Evolutionary conservation across 2,797 vertebrate genomes (phyloP), one percentile per base, ranked within the genome.

Genomic region (Pseudomugil gertrudae): DNA sequence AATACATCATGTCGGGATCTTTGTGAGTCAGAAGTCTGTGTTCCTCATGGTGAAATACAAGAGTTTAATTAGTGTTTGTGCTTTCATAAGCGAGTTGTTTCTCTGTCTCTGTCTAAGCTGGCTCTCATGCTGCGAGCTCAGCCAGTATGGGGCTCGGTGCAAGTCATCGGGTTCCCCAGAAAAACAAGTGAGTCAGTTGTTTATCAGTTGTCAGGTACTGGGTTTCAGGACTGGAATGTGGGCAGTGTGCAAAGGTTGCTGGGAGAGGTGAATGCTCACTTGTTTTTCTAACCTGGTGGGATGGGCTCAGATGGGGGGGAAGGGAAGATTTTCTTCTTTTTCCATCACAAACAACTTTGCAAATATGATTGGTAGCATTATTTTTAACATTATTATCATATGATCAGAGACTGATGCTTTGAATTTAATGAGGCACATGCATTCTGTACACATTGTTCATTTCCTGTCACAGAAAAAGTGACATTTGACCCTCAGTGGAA

Each of bases 151-250:
- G 74, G 72, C 70, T 84, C 56, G 63, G 77, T 84, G 83, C 85
- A 86, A 87, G 87, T 90, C 87, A 91, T 90, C 68, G 70, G 80
- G 89, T 87, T 91, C 81, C 86, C 79, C 84, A 85, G 91, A 88
- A 92, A 93, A 93, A 94, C 92, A 94, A 94, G 91, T 91, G 92
- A 93, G 89, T 93, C 92, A 92, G 91, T 93, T 94, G 94, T 93
- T 93, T 94, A 93, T 93, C 93, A 92, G 72, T 93, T 93, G 90
- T 93, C 92, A 95, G 94, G 91, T 93, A 91, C 88, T 83, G 84
- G 87, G 90, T 92, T 94, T 93, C 91, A 92, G 88, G 84, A 61
- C 83, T 87, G 93, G 93, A 94, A 94, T 93, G 92, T 47, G 72
- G 91, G 88, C 90, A 70, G 87, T 90, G 92, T 91, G 90, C 93